Conservation (phyloP, 2,888 invertebrate species). For the Hyppa rectilinea region DNA sequence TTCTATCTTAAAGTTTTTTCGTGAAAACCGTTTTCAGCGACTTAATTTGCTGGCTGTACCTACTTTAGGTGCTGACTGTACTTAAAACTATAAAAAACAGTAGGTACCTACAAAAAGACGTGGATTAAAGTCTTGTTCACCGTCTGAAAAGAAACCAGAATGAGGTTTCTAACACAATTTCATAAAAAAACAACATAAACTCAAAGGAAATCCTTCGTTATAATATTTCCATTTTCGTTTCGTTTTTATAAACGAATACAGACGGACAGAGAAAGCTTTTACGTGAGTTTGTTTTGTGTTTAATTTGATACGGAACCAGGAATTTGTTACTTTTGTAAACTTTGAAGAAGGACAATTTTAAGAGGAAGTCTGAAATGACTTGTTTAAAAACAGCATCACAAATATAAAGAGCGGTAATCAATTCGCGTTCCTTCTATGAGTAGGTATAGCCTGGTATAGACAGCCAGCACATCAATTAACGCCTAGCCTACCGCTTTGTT, state of each 20-base stretch:
- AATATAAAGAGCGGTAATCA: background rate
- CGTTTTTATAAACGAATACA: slow-evolving; percentile 27
- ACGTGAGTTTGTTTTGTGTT: slow-evolving; percentile 18
- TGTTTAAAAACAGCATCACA: background rate
- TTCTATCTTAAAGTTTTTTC: no score
- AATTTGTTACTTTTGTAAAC: slow-evolving; percentile 11
- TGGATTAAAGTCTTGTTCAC: slow-evolving; percentile 11
- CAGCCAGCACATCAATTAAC: no score
- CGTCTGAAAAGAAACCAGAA: slow-evolving; percentile 12
- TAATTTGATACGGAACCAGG: slow-evolving; percentile 16
- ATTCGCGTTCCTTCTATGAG: no score
- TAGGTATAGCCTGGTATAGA: no score
- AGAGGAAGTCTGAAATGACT: background rate
- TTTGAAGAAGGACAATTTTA: background rate
- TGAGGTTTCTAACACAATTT: slow-evolving; percentile 18
- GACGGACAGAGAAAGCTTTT: slow-evolving; percentile 10
- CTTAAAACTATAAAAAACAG: background rate
- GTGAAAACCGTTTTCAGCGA: background rate
- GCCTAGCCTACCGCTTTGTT: no score
- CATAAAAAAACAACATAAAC: slow-evolving; percentile 19
- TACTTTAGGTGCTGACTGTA: background rate
- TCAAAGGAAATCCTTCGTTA: slow-evolving; percentile 29
- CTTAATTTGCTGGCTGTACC: no score
- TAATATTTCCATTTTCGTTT: slow-evolving; percentile 25
- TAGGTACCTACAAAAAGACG: background rate